Conservation (phyloP, 2,113 vertebrate species). For the Ciconia stormi region DNA sequence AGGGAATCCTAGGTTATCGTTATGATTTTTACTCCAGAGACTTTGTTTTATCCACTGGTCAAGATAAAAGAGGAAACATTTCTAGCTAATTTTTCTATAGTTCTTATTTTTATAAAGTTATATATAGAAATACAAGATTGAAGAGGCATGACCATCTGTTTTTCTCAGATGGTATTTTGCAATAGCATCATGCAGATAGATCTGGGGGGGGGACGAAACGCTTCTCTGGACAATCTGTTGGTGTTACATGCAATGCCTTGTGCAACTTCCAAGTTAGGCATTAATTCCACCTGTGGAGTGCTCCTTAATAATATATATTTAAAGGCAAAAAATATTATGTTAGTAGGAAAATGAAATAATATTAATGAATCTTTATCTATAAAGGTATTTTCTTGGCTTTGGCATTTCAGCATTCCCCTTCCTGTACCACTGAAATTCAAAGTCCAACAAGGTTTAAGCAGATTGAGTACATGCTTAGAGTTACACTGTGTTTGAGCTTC, state of each 20-base stretch:
- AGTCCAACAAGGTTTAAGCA: not conserved
- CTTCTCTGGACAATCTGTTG: not conserved
- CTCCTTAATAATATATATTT: not conserved
- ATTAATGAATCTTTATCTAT: not conserved
- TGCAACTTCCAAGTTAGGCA: not conserved
- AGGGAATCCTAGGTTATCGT: not conserved
- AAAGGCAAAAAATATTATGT: not conserved
- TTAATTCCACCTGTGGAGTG: not conserved
- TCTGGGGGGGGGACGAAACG: not conserved
- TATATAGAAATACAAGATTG: not conserved
- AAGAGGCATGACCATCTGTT: slow-evolving; percentile 10
- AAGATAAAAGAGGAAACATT: slow-evolving; percentile 9
- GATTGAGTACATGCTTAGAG: not conserved
- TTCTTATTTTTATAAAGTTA: slow-evolving; percentile 18
- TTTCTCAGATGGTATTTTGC: slow-evolving; percentile 38
- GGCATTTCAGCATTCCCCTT: not conserved
- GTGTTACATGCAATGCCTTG: not conserved
- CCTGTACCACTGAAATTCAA: not conserved
- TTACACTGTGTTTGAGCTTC: not conserved
- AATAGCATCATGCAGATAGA: not conserved
- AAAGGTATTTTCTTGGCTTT: not conserved
- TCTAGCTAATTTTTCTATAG: not conserved
- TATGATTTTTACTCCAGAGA: not conserved
- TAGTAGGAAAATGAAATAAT: not conserved
- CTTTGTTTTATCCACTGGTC: slow-evolving; percentile 8